Base-by-base conservation (phyloP, 2,113 vertebrate genomes). In the Bambusicola thoracicus region DNA sequence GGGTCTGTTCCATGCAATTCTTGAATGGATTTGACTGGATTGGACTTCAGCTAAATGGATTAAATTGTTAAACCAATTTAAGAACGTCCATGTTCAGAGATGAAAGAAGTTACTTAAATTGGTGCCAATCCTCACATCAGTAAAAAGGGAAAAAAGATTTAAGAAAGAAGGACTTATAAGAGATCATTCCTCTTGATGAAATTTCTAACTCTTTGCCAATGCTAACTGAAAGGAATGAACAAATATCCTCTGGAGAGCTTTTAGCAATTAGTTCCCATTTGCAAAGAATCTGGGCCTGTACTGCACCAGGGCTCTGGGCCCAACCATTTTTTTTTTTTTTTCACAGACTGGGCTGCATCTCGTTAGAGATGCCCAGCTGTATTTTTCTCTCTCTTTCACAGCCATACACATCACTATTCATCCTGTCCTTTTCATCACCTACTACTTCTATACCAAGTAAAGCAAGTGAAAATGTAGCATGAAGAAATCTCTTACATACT, bases 61-160 rank as follows among this genome's bases (percentile, higher is more conserved):
- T 96, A 96, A 95, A 94, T 91, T 93, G 87, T 96, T 94, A 94
- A 96, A 91, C 69, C 30, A 92, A 94, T 94, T 96, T 92, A 85
- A 95, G 94, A 91, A 90, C 8, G 34, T 78, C 82, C 65, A 65
- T 83, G 78, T 55, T 92, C 59, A 83, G 72, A 93, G 81, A 93
- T 85, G 85, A 92, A 96, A 94, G 79, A 74, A 67, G 68, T 88
- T 81, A 49, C 87, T 94, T 92, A 95, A 95, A 95, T 84, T 91
- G 68, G 82, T 94, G 95, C 94, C 89, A 95, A 92, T 90, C 87
- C 91, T 93, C 93, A 95, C 85, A 94, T 96, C 79, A 87, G 76
- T 91, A 75, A 84, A 83, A 53, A 85, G 51, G 75, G 22, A 44
- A 91, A 92, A 94, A 94, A 74, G 51, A 78, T 68, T 95, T 91